Evolutionary conservation across 1,140 invertebrate species (phyloP).

Genomic region (Neodiprion fabricii): DNA sequence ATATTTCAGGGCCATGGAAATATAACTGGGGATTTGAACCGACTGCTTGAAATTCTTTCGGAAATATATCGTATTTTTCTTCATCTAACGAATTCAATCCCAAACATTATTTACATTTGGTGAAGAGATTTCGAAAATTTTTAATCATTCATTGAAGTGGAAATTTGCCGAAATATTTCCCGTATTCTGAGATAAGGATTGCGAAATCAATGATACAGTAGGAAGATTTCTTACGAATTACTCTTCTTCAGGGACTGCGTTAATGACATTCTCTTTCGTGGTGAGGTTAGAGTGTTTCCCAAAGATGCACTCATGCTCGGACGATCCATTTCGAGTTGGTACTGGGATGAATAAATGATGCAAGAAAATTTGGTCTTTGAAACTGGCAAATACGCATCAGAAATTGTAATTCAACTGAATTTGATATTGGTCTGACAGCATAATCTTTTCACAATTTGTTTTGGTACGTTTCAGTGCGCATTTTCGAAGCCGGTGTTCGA

Average conservation of each 20-base stretch:
- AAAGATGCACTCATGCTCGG: constrained; percentile 31
- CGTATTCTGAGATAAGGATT: constrained; percentile 8
- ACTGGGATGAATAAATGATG: constrained; percentile 9
- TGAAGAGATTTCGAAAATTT: constrained; percentile 24
- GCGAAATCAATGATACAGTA: constrained; percentile 7
- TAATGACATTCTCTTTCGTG: constrained; percentile 53
- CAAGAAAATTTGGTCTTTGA: not conserved
- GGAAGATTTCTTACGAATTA: constrained; percentile 47
- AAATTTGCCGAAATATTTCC: not conserved
- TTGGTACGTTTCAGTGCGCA: too few species aligned
- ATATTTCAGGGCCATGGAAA: too few species aligned
- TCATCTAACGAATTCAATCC: constrained; percentile 14
- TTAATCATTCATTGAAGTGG: constrained; percentile 12
- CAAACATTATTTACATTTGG: constrained; percentile 16
- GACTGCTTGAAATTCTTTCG: too few species aligned
- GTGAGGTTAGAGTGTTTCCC: constrained; percentile 35
- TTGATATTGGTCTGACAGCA: not conserved
- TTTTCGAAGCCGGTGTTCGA: too few species aligned
- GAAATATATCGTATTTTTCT: constrained; percentile 9
- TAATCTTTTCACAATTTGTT: not conserved
- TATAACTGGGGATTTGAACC: too few species aligned
- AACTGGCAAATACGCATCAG: not conserved
- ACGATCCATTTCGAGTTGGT: constrained; percentile 43
- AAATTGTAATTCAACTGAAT: not conserved
- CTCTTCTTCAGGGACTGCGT: constrained; percentile 54